Conservation (phyloP, 2,888 invertebrate genomes). For the Clivina fossor region DNA sequence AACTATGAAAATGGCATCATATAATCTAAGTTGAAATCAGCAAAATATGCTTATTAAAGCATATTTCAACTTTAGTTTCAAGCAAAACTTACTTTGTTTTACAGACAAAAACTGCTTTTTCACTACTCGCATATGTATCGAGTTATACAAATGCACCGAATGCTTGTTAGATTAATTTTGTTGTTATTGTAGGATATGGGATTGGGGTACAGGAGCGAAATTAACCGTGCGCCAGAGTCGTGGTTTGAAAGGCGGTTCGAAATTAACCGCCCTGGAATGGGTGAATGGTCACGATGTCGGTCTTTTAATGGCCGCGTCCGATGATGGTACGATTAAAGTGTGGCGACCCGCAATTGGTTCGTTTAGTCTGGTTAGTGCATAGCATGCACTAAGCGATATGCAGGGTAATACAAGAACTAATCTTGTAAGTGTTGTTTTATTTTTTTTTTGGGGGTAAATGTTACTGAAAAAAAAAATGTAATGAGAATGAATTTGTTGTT, state of each 20-base stretch:
- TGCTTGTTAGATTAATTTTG: too few species aligned
- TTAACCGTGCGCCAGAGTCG: slow-evolving; percentile 63
- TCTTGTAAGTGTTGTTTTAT: slow-evolving; percentile 44
- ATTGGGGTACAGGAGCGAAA: slow-evolving; percentile 76
- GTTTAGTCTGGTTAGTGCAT: slow-evolving; percentile 69
- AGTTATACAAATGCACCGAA: too few species aligned
- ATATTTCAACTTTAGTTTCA: too few species aligned
- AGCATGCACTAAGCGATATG: slow-evolving; percentile 78
- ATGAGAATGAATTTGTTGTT: slow-evolving; percentile 12
- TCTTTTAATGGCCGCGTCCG: slow-evolving; percentile 73
- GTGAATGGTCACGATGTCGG: slow-evolving; percentile 83
- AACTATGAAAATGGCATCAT: too few species aligned
- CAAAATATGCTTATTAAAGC: too few species aligned
- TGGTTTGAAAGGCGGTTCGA: slow-evolving; percentile 49
- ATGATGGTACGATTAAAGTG: slow-evolving; percentile 75
- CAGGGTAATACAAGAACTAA: slow-evolving; percentile 50
- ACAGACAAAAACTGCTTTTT: too few species aligned
- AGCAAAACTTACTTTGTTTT: too few species aligned
- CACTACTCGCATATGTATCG: too few species aligned
- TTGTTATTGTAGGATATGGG: slow-evolving; percentile 67
- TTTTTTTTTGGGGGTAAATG: slow-evolving; percentile 1
- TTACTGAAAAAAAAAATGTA: background rate
- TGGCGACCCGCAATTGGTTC: slow-evolving; percentile 58
- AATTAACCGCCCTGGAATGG: slow-evolving; percentile 82
- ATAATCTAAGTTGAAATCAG: too few species aligned